phyloP scores from a whole-genome alignment of 2,797 vertebrate genomes.

The Pangasius larnaudii region DNA sequence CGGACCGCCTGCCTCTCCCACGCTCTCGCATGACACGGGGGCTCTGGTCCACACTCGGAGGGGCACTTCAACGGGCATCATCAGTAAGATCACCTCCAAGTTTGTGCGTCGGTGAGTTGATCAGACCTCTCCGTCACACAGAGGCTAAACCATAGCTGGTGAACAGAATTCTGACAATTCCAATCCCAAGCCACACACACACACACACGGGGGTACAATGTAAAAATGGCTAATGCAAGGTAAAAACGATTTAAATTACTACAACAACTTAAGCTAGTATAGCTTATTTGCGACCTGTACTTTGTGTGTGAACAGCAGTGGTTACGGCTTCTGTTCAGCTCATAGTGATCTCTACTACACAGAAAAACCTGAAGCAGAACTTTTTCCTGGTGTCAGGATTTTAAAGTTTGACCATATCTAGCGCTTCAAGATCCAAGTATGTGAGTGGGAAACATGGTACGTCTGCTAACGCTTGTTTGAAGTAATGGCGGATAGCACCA shows the following conservation, averaged over 20 bases:
- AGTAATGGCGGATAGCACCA: background rate
- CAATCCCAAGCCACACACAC: background rate
- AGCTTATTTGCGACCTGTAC: background rate
- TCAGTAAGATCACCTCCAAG: conserved; percentile 98
- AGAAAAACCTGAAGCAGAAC: background rate
- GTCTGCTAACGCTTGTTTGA: background rate
- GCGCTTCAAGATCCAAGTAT: background rate
- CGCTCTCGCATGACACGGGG: conserved; percentile 88
- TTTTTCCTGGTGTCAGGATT: background rate
- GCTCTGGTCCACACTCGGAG: conserved; percentile 88
- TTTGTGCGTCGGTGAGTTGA: conserved; percentile 93
- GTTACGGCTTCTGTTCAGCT: background rate
- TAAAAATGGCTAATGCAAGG: background rate
- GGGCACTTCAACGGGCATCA: conserved; percentile 94
- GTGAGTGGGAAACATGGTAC: background rate
- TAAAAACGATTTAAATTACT: background rate
- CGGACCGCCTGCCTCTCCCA: conserved; percentile 93
- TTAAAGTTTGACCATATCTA: background rate
- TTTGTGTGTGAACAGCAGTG: background rate
- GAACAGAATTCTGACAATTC: background rate
- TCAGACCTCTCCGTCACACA: background rate
- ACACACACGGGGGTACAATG: background rate
- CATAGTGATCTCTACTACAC: too few relatives aligned
- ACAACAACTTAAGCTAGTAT: background rate
- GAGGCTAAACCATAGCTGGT: background rate